Conservation (phyloP, 2,888 invertebrate species). For the Xestia c-nigrum region DNA sequence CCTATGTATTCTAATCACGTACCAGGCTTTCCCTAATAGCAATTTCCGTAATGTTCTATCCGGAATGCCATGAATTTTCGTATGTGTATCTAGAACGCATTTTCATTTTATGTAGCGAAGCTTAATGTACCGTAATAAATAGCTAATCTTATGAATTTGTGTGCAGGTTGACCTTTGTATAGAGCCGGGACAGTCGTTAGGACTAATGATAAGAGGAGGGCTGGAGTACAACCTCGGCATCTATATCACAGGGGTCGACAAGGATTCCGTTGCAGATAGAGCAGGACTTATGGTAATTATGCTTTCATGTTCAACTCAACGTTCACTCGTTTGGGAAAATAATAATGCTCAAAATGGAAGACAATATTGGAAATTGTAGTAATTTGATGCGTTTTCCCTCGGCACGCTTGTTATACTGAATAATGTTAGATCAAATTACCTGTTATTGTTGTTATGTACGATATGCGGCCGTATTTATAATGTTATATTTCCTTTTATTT, state of each 20-base stretch:
- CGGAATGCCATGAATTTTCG: constrained; percentile 38
- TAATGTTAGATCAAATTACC: neutral
- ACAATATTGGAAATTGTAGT: constrained; percentile 9
- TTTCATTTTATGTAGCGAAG: constrained; percentile 36
- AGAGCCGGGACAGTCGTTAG: constrained; percentile 97
- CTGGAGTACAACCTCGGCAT: constrained; percentile 98
- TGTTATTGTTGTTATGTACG: neutral
- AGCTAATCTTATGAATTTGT: constrained; percentile 56
- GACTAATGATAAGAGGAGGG: constrained; percentile 98
- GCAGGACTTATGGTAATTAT: constrained; percentile 95
- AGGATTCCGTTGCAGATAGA: constrained; percentile 97
- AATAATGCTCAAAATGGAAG: neutral
- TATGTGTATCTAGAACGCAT: constrained; percentile 19
- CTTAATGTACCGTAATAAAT: constrained; percentile 42
- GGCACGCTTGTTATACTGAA: neutral
- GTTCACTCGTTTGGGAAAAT: constrained; percentile 5
- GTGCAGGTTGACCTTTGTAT: constrained; percentile 95
- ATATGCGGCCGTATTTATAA: neutral
- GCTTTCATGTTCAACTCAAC: constrained; percentile 25
- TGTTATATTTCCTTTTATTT: constrained; percentile 6
- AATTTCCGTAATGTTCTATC: constrained; percentile 48
- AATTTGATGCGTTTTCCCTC: constrained; percentile 2
- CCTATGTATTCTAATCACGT: constrained; percentile 50
- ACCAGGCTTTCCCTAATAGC: constrained; percentile 36
- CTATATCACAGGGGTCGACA: constrained; percentile 98